Base-by-base conservation (phyloP, 30 jellyfish, hydroid and myxozoan genomes). In the Catostylus mosaicus region DNA sequence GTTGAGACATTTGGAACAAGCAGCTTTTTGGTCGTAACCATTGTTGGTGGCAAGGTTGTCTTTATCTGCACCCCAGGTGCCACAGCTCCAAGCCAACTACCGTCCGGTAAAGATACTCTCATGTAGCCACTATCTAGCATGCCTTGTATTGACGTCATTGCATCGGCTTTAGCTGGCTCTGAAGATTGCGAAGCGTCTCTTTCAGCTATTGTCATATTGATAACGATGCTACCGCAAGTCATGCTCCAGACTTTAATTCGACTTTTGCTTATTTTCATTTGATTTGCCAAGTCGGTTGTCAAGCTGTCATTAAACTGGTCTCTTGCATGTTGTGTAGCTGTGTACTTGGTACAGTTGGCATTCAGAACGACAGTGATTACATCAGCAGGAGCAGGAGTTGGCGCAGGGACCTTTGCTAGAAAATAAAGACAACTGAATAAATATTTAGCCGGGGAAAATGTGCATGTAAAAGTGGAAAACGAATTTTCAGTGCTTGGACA, bases 21-120 rank as follows among this genome's bases (percentile, higher is more conserved):
- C 5, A 35, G 79, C 30, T 30, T 63, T 52, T 45, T 73, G 20
- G 95, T 85, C n/a, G 83, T 46, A 20, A 50, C 60, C 1, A 84
- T 67, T n/a, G 84, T 68, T 3, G 75, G 76, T 12, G 89, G 80
- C 0, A 84, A 64, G 0, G 76, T 46, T 1, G 80, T 80, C 77
- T 46, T 80, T 30, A 80, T 32, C 40, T 29, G 56, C 23, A 68
- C 90, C 35, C 90, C 90, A 0, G 90, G 90, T n/a, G 84, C 90
- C 23, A 36, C 77, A 20, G 90, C 90, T 26, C 71, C 64, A 7
- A 80, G 19, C 32, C 14, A 7, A 46, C 36, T 52, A 11, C 78
- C 90, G 26, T 70, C 90, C 18, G 57, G 32, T 18, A 80, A 16
- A 11, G 90, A 35, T 32, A 80, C 64, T 7, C 77, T 79, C 79